Evolutionary conservation across 2,888 invertebrate genomes (phyloP), one percentile per base, ranked within the genome.

Genomic region (Trachelus troglodyta): DNA sequence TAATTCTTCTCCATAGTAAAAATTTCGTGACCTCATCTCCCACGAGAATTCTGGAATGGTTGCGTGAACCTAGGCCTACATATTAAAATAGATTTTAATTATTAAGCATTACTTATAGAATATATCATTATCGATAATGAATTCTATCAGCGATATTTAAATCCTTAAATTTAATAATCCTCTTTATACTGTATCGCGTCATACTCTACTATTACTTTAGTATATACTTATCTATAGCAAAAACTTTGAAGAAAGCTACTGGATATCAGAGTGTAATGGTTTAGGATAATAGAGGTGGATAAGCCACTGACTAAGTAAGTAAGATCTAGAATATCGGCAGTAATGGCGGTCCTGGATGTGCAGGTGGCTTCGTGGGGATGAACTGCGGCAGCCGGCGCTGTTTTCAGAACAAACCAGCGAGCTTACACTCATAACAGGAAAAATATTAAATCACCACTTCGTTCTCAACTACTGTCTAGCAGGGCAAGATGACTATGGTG

Each of bases 351-450:
- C 77, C 79, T 69, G 80, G 80, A 80, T 83, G 80, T 80, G 83
- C 83, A 83, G 82, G 82, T 83, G 83, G 82, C 81, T 83, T 76
- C 77, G 81, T 79, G 84, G 86, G 86, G 84, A 85, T 84, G 83
- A 82, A 81, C 83, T 82, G 82, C 85, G 84, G 85, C 85, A 84
- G 83, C 85, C 80, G 81, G 77, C 84, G 85, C 85, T 89, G 89
- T 90, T 90, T 90, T 90, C 88, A 89, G 89, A 90, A 86, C 85
- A 90, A 89, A 90, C 89, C 85, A 82, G 80, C 83, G 84, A 86
- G 89, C 88, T 90, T 89, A 89, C 89, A 90, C 89, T 89, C 89
- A 89, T 89, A 90, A 90, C 89, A 89, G 87, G 89, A 89, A 89
- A 90, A 90, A 88, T 90, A 89, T 89, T 90, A 90, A 90, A 90